Percentiles rank a stretch among this genome's conserved stretches.
phyloP scores from a whole-genome alignment of 2,113 vertebrate species.

The Eulacestoma nigropectus region DNA sequence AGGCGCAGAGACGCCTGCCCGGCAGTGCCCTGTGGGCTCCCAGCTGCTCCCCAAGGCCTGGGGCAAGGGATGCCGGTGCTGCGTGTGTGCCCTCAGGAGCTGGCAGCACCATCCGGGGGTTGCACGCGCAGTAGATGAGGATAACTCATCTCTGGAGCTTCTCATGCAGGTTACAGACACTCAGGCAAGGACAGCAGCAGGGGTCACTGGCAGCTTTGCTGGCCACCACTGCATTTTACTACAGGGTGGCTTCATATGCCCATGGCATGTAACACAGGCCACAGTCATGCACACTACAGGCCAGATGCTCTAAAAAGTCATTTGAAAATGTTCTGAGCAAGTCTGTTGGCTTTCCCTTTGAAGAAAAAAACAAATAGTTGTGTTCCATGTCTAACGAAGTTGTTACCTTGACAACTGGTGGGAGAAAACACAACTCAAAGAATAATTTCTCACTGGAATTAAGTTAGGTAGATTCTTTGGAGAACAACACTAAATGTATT shows the following conservation, averaged over 20 bases:
- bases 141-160: background rate
- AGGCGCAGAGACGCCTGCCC: rapidly evolving
- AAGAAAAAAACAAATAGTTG: background rate
- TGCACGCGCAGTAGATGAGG: rapidly evolving
- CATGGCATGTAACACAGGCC: background rate
- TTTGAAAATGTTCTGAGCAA: background rate
- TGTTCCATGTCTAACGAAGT: background rate
- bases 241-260: background rate
- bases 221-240: background rate
- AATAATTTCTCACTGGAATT: slow-evolving; percentile 6
- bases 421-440: background rate
- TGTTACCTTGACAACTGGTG: background rate
- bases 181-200: background rate
- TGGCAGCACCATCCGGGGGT: background rate
- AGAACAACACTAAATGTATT: slow-evolving; percentile 1
- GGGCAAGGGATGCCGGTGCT: background rate
- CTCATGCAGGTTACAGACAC: background rate
- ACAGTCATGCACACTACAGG: background rate
- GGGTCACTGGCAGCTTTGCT: background rate
- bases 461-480: slow-evolving; percentile 13
- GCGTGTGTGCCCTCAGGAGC: background rate
- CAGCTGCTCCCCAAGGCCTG: background rate
- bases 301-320: background rate
- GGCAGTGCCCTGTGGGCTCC: background rate
- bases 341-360: background rate